Base-by-base conservation (phyloP, 2,113 vertebrate genomes). In the Lota lota region DNA sequence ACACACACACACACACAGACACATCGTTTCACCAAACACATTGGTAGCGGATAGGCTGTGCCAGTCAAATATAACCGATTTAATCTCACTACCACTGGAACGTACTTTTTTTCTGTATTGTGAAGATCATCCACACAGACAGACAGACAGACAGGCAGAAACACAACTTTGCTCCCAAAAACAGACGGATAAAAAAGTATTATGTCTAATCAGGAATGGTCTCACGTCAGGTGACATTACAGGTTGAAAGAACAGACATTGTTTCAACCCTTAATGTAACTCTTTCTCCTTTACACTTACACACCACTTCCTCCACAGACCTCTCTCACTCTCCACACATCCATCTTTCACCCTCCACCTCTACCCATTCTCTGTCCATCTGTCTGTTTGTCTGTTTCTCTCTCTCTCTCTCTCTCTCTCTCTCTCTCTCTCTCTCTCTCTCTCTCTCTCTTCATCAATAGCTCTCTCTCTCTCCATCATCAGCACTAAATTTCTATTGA, bases 401-500 rank as follows among this genome's bases (percentile, higher is more conserved):
- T n/a, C 50, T 22, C 62, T 54, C 65, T 71, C 61, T 62, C 40
- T 61, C 40, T 24, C 40, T 56, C 64, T 61, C 67, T 53, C 4
- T 54, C 60, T 53, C 63, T 28, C 65, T 19, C 56, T 61, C 62
- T 56, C 73, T 22, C 50, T 19, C 62, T 65, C 22, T 21, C 36
- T 50, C 51, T 16, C 28, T 74, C 78, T 62, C 65, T 74, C 63
- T 53, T 28, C 64, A 93, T 95, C 94, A 91, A 94, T 95, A 93
- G 83, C 78, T 85, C 88, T 24, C 24, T 24, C 91, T 94, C 95
- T 94, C 95, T 97, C 95, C 94, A 95, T 99, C 97, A 98, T 96
- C 95, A 96, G 96, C 96, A 96, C 94, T 99, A 99, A 99, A 99
- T 99, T 98, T 97, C 94, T 97, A 99, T 95, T 96, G 97, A 99